These are phyloP conservation scores for Leucopternis melanops DNA, from an alignment of 2,113 vertebrate genomes.

Conservation along the genomic window DNA sequence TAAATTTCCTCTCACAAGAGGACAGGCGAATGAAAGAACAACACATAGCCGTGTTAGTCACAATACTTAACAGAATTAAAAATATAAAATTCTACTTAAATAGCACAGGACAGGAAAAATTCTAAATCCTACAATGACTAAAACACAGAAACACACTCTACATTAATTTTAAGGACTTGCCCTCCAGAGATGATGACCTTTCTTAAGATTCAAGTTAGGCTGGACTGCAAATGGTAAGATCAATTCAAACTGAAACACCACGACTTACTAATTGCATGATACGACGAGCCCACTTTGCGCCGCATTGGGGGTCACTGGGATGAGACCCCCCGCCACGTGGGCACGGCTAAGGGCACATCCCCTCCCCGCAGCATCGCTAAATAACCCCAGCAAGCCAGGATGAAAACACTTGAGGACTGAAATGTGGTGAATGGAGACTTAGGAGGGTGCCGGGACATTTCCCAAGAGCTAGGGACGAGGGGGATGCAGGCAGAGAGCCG, in stretches of 20 bases:
- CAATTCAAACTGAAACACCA: background rate
- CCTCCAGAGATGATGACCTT: background rate
- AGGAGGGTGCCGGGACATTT: fast-evolving
- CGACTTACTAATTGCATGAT: background rate
- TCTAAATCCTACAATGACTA: background rate
- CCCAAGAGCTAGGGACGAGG: background rate
- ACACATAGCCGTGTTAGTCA: background rate
- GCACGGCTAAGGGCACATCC: background rate
- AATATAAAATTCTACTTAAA: background rate
- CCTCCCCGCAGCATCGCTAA: background rate
- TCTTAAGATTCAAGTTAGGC: background rate
- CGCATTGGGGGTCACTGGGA: fast-evolving
- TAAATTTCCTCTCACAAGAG: background rate
- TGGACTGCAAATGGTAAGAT: background rate
- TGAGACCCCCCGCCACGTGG: fast-evolving
- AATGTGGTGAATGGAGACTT: background rate
- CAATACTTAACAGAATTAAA: background rate
- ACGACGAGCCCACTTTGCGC: fast-evolving
- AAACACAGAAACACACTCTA: background rate
- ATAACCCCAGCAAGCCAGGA: fast-evolving
- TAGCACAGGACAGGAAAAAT: background rate
- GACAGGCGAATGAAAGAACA: background rate
- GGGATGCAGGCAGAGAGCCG: background rate
- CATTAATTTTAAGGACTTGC: background rate
- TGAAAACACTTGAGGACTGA: fast-evolving